Evolutionary conservation across 2,797 vertebrate genomes (phyloP).

Genomic region (Anguilla anguilla): DNA sequence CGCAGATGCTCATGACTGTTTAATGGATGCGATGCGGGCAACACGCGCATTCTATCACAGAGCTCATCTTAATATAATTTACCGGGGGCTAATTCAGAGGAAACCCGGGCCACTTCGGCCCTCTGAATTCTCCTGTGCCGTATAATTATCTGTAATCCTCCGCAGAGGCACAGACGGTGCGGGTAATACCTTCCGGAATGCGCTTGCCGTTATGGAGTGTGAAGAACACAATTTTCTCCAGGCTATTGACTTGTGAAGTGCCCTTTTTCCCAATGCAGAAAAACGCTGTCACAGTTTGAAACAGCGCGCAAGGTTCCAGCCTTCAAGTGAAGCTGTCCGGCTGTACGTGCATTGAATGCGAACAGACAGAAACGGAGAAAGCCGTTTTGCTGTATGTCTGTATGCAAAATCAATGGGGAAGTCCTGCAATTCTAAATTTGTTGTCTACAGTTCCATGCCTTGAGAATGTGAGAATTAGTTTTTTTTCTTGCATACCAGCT

Average conservation of each 20-base stretch:
- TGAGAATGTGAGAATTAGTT: not conserved
- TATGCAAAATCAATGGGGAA: not conserved
- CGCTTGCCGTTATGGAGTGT: not conserved
- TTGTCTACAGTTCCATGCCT: not conserved
- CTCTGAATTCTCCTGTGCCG: not conserved
- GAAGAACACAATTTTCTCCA: conserved; percentile 3
- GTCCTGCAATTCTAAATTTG: not conserved
- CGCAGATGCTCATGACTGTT: not conserved
- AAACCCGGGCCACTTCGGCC: not conserved
- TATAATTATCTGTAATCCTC: conserved; percentile 29
- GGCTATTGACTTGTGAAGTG: conserved; percentile 30
- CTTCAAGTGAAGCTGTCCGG: not conserved
- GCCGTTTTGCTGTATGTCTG: not conserved
- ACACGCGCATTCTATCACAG: not conserved
- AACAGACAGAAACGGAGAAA: not conserved
- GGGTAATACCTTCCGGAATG: conserved; percentile 10
- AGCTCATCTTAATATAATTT: not conserved
- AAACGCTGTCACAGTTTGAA: conserved; percentile 17
- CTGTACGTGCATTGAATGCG: not conserved
- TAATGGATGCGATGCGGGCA: not conserved
- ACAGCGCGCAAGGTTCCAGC: not conserved
- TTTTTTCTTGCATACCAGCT: not conserved
- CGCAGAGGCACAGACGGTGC: not conserved
- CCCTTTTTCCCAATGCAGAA: not conserved
- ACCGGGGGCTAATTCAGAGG: not conserved